Evolutionary conservation across 2,888 invertebrate genomes (phyloP), one percentile per base, ranked within the genome.

Genomic region (Stramonita haemastoma): DNA sequence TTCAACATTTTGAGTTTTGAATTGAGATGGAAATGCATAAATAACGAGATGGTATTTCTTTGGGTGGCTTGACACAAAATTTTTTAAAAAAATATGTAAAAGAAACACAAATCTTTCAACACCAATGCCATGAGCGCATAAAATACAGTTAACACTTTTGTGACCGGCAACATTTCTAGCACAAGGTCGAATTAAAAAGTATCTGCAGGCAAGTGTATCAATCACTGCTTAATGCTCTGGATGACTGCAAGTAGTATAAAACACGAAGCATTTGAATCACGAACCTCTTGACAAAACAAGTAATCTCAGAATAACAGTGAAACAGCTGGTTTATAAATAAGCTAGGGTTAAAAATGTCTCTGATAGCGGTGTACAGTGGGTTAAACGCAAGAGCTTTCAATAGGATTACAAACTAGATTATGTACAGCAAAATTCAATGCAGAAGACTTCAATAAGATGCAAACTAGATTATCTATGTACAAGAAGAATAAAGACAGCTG

Each of bases 381-480:
- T 32, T 32, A 32, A 79, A 79, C 8, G 77, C 77, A 79, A 17
- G 34, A 79, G 77, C 77, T 79, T 79, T 26, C 77, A 79, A 32
- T 32, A 79, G 13, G 60, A 60, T 60, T 32, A 79, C 29, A 32
- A 79, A 79, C 77, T 34, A 34, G 46, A 46, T 60, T 79, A 79
- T 79, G 77, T 79, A 79, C 77, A 79, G 26, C 36, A 36, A 46
- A 46, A 8, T 73, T 73, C 17, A 73, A 73, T 73, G 73, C 73
- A 34, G 22, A 32, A 79, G 22, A 26, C 36, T 83, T 22, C 36
- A 46, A 46, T 22, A 13, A 83, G 81, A 46, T 29, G 81, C 81
- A 83, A 83, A 83, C 81, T 46, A 22, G 81, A 83, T 36, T 83
- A 83, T 83, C 26, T 83, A 83, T 36, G 46, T 22, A 36, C 13